Evolutionary conservation across 2,888 invertebrate genomes (phyloP).

Genomic region (Troides oblongomaculatus): DNA sequence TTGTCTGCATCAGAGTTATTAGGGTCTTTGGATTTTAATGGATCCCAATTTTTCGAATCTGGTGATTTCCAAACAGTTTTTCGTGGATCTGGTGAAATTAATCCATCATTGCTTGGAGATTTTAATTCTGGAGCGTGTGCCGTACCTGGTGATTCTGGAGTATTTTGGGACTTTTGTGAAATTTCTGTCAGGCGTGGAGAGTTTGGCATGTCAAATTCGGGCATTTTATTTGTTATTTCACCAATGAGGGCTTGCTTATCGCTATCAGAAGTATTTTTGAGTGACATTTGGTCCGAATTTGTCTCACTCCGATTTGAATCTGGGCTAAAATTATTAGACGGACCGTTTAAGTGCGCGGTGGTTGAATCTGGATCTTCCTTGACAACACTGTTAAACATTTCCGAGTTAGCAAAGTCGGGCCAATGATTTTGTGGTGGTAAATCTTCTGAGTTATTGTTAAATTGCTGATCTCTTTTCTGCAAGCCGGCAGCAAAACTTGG

Average conservation of each 20-base stretch:
- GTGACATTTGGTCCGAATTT: conserved; percentile 56
- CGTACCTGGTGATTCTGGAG: conserved; percentile 64
- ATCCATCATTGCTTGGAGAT: conserved; percentile 60
- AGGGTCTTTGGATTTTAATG: conserved; percentile 63
- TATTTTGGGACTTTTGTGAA: conserved; percentile 66
- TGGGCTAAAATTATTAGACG: conserved; percentile 75
- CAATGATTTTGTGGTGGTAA: conserved; percentile 62
- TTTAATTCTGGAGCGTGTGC: conserved; percentile 65
- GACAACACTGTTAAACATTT: conserved; percentile 75
- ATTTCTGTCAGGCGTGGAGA: conserved; percentile 71
- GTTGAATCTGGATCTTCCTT: conserved; percentile 90
- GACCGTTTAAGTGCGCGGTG: conserved; percentile 77
- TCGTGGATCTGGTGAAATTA: conserved; percentile 53
- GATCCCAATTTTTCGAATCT: conserved; percentile 71
- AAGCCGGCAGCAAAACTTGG: conserved; percentile 68
- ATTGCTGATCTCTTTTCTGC: conserved; percentile 66
- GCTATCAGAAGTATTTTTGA: conserved; percentile 51
- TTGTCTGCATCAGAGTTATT: conserved; percentile 66
- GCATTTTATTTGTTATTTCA: conserved; percentile 59
- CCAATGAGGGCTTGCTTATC: conserved; percentile 57
- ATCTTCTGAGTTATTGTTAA: conserved; percentile 45
- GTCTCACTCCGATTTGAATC: conserved; percentile 77
- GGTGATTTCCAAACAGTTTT: conserved; percentile 75
- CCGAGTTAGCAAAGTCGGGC: conserved; percentile 69
- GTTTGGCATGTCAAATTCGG: conserved; percentile 71